Base-by-base conservation (phyloP, 2,888 invertebrate species). In the Sthenelais limicola region DNA sequence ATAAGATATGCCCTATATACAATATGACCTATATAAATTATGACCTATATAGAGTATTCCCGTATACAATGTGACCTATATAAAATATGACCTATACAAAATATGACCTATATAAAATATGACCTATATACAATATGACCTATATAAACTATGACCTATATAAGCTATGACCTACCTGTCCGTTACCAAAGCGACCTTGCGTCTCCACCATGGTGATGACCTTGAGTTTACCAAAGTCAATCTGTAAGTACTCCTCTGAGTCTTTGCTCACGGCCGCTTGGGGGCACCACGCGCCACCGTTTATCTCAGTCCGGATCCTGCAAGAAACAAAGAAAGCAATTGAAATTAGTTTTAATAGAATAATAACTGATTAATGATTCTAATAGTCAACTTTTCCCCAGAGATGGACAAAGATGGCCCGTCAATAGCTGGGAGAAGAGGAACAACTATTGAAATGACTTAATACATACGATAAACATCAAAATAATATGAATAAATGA, bases 231-330 rank as follows among this genome's bases (percentile, higher is more conserved):
- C 91, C 92, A 78, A 96, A 90, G 86, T 95, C 92, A 56, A 93
- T 90, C 90, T 96, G 94, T 62, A 96, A 89, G 87, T 92, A 96
- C 86, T 96, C 95, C 18, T 93, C 91, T 30, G 85, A 82, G 58
- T 82, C 82, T 69, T 82, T 80, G 30, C 93, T 93, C 82, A 94
- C 93, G 86, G 92, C 92, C 67, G 91, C 90, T 88, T 92, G 92
- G 18, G 97, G 96, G 89, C 97, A 97, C 97, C 96, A 97, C 0
- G 96, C 96, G 54, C 96, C 96, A 24, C 95, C 94, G 83, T 92
- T 92, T 78, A 91, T 90, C 85, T 96, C 96, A 81, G 92, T 92
- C 79, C 93, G 92, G 80, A 96, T 90, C 49, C 76, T 76, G 72
- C 21, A 68, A 70, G 93, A 18, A 48, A 7, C 21, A 66, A 56